Evolutionary conservation across 2,797 vertebrate genomes (phyloP), one percentile per base, ranked within the genome.

Genomic region (Chiroxiphia lanceolata): DNA sequence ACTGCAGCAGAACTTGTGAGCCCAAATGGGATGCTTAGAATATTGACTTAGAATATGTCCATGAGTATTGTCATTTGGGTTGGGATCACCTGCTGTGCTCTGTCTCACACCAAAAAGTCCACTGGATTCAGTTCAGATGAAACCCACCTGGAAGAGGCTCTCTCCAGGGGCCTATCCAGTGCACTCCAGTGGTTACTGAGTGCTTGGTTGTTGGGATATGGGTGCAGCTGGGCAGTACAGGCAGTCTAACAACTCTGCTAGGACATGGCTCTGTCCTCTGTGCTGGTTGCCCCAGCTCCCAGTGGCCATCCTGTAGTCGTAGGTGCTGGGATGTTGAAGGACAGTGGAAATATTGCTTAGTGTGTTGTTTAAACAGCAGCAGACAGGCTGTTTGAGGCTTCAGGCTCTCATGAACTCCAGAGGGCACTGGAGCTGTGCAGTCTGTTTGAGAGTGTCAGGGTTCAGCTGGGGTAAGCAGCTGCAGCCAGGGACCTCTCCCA

Each of bases 131-230:
- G 11, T 21, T 69, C 23, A 45, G 18, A 6, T 22, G 23, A 57
- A 80, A 9, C 10, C 20, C 36, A 26, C 5, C 15, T 34, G 19
- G 17, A 54, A 31, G 44, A 27, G 19, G 6, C 3, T 42, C 14
- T 75, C 11, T 75, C 48, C 22, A 15, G 53, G 23, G 78, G 10
- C 44, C n/a, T 38, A 6, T 13, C 40, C 19, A 23, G 20, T 10
- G 40, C 29, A 4, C 27, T 78, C n/a, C 44, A n/a, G 56, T 33
- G 25, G 57, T 33, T 15, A 17, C 36, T 9, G 31, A 40, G 3
- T 4, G 0, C 29, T 33, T 26, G 26, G 2, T 63, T 1, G 2
- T 13, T 20, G 33, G 48, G 44, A 33, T 3, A 2, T 11, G 10
- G 22, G 4, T 61, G 26, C 34, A 50, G 22, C 23, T 54, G 34